phyloP scores from a whole-genome alignment of 2,888 invertebrate genomes.

The Coleophora deauratella region DNA sequence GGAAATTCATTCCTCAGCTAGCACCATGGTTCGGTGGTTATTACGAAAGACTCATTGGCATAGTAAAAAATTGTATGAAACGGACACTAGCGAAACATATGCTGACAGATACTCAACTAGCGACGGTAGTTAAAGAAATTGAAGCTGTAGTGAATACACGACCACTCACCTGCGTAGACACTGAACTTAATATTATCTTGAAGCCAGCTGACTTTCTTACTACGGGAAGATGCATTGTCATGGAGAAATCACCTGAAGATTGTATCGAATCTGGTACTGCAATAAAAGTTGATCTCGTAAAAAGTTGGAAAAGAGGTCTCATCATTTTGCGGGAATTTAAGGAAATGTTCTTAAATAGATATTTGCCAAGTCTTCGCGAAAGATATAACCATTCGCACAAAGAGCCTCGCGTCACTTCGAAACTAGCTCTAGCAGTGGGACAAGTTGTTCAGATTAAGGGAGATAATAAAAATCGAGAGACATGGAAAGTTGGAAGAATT shows the following conservation, averaged over 20 bases:
- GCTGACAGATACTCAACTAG: slow-evolving; percentile 3
- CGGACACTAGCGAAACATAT: slow-evolving; percentile 3
- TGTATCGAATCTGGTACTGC: slow-evolving; percentile 1
- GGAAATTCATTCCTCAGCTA: too few species aligned
- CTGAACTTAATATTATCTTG: slow-evolving; percentile 7
- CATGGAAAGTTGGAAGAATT: too few species aligned
- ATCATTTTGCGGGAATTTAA: slow-evolving; percentile 13
- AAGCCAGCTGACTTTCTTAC: slow-evolving; percentile 8
- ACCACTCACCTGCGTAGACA: slow-evolving; percentile 8
- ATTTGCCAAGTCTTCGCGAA: too few species aligned
- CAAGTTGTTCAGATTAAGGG: too few species aligned
- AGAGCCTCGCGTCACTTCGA: too few species aligned
- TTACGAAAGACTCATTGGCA: slow-evolving; percentile 14
- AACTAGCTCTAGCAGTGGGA: too few species aligned
- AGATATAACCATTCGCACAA: too few species aligned
- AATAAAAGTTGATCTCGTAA: slow-evolving; percentile 10
- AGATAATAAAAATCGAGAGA: too few species aligned
- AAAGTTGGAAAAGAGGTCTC: slow-evolving; percentile 13
- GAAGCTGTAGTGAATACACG: too few species aligned
- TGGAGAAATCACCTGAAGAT: not conserved
- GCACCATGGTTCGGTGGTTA: slow-evolving; percentile 18
- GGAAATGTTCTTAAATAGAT: slow-evolving; percentile 18
- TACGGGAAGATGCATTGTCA: not conserved
- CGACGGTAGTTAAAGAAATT: slow-evolving; percentile 12
- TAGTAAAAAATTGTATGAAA: slow-evolving; percentile 8